These are phyloP conservation scores for Heterodera schachtii DNA, from an alignment of 1,140 invertebrate genomes.

Conservation along the genomic window DNA sequence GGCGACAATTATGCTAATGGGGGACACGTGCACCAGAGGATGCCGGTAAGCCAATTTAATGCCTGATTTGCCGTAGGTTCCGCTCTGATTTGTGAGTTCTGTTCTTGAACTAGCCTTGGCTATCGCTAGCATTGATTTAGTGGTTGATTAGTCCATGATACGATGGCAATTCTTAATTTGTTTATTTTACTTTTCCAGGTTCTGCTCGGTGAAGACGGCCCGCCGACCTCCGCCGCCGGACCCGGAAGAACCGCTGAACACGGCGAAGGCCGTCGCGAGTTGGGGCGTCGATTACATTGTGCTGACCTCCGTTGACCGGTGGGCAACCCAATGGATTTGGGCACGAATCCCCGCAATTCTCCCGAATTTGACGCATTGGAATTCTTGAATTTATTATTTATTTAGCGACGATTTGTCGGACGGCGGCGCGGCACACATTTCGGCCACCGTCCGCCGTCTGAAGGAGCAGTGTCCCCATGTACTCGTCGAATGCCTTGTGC, in stretches of 20 bases:
- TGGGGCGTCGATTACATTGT: conserved; percentile 98
- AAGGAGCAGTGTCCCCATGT: conserved; percentile 76
- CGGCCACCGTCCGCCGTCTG: conserved; percentile 55
- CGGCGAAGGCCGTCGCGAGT: conserved; percentile 83
- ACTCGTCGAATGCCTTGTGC: conserved; percentile 92
- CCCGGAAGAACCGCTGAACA: conserved; percentile 86
- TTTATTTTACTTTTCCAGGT: conserved; percentile 74
- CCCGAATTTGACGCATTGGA: not conserved
- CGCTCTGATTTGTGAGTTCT: too few species aligned
- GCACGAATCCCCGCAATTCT: too few species aligned
- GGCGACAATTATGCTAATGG: conserved; percentile 73
- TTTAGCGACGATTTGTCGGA: conserved; percentile 62
- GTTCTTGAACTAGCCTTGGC: too few species aligned
- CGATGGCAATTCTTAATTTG: too few species aligned
- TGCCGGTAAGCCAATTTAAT: conserved; percentile 42
- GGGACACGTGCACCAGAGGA: conserved; percentile 68
- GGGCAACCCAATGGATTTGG: conserved; percentile 51
- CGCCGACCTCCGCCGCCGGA: conserved; percentile 85
- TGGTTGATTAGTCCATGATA: too few species aligned
- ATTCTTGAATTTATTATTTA: conserved; percentile 6
- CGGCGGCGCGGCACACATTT: conserved; percentile 61
- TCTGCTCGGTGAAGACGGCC: conserved; percentile 98
- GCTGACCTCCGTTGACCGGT: conserved; percentile 94
- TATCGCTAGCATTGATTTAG: too few species aligned
- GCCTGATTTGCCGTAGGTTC: too few species aligned